Conservation (phyloP, 2,797 vertebrate species). For the Oreortyx pictus region DNA sequence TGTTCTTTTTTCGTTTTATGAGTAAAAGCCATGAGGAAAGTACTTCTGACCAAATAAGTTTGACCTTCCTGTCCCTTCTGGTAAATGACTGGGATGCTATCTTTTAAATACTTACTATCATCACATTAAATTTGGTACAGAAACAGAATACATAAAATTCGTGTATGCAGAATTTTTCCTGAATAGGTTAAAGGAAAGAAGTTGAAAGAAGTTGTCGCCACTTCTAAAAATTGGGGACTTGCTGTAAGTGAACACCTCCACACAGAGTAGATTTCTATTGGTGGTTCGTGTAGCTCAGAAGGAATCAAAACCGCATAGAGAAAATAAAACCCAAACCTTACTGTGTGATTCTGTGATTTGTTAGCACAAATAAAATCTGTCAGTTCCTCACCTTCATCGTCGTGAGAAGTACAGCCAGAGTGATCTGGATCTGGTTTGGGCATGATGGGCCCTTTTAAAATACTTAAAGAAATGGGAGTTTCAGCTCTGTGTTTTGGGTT, state of each 20-base stretch:
- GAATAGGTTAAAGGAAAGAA: neutral
- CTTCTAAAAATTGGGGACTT: neutral
- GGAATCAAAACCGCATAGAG: neutral
- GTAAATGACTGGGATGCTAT: neutral
- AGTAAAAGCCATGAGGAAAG: neutral
- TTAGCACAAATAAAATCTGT: neutral
- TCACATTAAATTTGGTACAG: neutral
- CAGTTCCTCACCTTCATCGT: neutral
- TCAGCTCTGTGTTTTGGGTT: neutral
- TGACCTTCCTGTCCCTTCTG: slow-evolving; percentile 3
- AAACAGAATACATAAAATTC: neutral
- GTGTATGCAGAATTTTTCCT: neutral
- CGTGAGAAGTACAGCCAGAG: neutral
- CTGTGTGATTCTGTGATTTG: neutral
- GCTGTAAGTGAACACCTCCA: neutral
- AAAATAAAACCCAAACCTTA: neutral
- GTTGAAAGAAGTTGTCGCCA: neutral
- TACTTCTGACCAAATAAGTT: neutral
- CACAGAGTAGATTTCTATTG: neutral
- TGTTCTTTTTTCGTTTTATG: neutral
- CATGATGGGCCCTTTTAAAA: neutral
- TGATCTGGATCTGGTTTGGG: neutral
- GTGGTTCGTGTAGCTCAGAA: neutral
- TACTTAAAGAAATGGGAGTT: neutral
- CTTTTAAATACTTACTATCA: neutral